Evolutionary conservation across 1,140 invertebrate species (phyloP).

Genomic region (Zaprionus africanus): DNA sequence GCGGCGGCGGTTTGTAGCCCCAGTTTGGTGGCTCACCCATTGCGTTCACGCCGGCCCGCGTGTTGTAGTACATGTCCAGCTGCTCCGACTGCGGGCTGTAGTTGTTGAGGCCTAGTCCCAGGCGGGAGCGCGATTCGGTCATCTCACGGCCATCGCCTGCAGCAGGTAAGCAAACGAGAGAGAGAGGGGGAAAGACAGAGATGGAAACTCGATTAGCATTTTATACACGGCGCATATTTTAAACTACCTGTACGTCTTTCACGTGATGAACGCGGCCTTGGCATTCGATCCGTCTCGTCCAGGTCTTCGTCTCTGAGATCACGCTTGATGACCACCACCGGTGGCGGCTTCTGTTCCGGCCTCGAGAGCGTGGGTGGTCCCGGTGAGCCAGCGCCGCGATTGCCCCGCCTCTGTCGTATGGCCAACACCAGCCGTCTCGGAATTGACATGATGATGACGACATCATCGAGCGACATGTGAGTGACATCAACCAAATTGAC

Average conservation of each 20-base stretch:
- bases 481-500: conserved; percentile 99
- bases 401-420: conserved; percentile 90
- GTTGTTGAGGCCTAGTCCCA: conserved; percentile 88
- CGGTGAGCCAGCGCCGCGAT: conserved; percentile 88
- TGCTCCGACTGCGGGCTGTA: conserved; percentile 89
- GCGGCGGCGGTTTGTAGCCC: conserved; percentile 88
- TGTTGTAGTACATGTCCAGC: conserved; percentile 93
- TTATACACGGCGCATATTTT: conserved; percentile 64
- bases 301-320: conserved; percentile 94
- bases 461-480: conserved; percentile 98
- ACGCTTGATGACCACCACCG: conserved; percentile 96
- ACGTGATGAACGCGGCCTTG: conserved; percentile 84
- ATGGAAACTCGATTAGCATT: conserved; percentile 62
- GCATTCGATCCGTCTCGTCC: conserved; percentile 86
- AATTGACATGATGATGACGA: conserved; percentile 99
- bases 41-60: conserved; percentile 85
- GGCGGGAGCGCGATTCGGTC: conserved; percentile 89
- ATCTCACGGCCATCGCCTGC: conserved; percentile 90
- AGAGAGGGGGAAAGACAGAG: conserved; percentile 26
- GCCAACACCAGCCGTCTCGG: conserved; percentile 96
- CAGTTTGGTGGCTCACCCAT: conserved; percentile 85
- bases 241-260: conserved; percentile 86
- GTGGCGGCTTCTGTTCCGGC: conserved; percentile 93
- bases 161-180: background rate
- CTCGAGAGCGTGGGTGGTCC: conserved; percentile 86